Evolutionary conservation across 2,113 vertebrate genomes (phyloP).

Genomic region (Serinus canaria): DNA sequence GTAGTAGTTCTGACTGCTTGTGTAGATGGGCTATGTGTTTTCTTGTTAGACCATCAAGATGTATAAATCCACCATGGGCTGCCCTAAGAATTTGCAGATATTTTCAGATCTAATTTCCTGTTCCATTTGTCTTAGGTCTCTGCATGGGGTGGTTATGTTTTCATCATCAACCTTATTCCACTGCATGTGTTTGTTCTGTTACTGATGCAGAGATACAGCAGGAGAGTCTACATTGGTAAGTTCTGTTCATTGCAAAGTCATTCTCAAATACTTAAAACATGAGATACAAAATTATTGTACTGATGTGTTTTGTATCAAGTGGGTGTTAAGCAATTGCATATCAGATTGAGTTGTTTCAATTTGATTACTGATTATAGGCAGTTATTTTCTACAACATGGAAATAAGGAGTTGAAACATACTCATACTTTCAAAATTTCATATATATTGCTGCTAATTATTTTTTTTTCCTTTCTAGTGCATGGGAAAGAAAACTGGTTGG

Average conservation of each 20-base stretch:
- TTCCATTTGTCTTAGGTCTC: constrained; percentile 83
- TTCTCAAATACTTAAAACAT: background rate
- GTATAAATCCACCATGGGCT: background rate
- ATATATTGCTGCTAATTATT: background rate
- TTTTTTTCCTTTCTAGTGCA: background rate
- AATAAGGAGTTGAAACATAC: background rate
- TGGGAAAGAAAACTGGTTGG: background rate
- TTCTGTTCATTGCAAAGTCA: background rate
- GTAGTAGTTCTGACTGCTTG: background rate
- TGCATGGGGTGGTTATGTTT: constrained; percentile 98
- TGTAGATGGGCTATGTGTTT: background rate
- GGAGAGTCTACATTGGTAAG: constrained; percentile 97
- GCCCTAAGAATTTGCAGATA: background rate
- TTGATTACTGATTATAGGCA: background rate
- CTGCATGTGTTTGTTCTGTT: constrained; percentile 96
- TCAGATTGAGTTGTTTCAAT: background rate
- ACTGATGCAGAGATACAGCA: constrained; percentile 97
- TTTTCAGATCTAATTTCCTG: background rate
- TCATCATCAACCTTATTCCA: constrained; percentile 98
- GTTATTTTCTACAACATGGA: background rate
- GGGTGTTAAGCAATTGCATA: background rate
- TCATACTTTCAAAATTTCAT: background rate
- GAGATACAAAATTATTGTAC: background rate
- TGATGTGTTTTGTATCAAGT: background rate
- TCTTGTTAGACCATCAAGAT: background rate